These are phyloP conservation scores for Empidonax alnorum DNA, from an alignment of 2,113 vertebrate genomes.

Conservation along the genomic window DNA sequence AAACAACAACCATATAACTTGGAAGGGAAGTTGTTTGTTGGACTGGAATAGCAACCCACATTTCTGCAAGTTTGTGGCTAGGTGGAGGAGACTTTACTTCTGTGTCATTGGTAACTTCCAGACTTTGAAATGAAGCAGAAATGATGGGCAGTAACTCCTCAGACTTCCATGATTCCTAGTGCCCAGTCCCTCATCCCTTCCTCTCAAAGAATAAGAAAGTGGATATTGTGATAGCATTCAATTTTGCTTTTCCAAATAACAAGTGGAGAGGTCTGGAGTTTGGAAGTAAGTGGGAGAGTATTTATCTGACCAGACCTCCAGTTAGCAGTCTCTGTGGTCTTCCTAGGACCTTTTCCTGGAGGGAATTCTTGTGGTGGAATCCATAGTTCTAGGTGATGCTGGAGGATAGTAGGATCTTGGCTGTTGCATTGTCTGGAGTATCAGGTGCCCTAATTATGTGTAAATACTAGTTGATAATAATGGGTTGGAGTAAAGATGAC, in stretches of 20 bases:
- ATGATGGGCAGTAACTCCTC: neutral
- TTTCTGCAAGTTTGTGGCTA: neutral
- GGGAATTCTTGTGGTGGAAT: neutral
- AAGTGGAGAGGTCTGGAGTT: neutral
- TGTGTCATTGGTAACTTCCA: neutral
- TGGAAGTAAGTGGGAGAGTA: neutral
- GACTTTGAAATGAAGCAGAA: neutral
- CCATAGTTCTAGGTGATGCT: neutral
- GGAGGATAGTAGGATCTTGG: neutral
- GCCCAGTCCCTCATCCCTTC: accelerated
- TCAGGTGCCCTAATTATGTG: neutral
- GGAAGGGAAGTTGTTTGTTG: neutral
- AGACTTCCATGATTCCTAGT: neutral
- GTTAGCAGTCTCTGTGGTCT: neutral
- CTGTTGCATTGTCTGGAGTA: neutral
- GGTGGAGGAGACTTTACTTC: neutral
- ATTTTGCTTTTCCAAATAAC: neutral
- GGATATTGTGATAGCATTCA: neutral
- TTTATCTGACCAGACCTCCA: neutral
- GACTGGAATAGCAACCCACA: accelerated
- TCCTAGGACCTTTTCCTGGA: neutral
- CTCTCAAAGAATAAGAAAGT: neutral
- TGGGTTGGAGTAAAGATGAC: neutral
- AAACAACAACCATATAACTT: neutral
- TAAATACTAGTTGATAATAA: neutral